Evolutionary conservation across 2,888 invertebrate genomes (phyloP).

Genomic region (Metellina segmentata): DNA sequence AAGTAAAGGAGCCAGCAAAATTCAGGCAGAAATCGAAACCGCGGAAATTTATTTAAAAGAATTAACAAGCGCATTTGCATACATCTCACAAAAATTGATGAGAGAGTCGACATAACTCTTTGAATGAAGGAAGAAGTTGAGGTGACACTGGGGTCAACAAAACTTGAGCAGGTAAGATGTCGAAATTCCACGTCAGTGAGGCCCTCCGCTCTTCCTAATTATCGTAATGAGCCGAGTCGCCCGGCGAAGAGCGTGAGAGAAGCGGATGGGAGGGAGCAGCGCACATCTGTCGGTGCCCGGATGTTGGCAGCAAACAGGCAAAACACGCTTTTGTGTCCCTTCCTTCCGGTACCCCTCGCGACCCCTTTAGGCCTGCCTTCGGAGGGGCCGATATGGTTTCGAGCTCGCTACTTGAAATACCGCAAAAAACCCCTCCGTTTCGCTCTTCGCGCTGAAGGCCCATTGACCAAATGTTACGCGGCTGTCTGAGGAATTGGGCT

Average conservation of each 20-base stretch:
- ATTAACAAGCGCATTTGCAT: too few species aligned
- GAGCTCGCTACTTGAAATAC: not conserved
- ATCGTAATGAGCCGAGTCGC: not conserved
- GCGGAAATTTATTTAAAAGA: too few species aligned
- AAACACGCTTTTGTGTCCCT: slow-evolving; percentile 50
- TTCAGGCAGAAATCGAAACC: too few species aligned
- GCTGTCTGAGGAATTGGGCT: not conserved
- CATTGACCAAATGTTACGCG: not conserved
- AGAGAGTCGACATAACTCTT: too few species aligned
- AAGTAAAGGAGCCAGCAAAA: too few species aligned
- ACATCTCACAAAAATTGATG: too few species aligned
- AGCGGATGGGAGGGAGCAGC: not conserved
- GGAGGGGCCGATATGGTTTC: not conserved
- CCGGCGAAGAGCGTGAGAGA: slow-evolving; percentile 31
- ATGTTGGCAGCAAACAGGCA: slow-evolving; percentile 52
- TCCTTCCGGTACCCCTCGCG: slow-evolving; percentile 58
- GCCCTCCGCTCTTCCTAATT: too few species aligned
- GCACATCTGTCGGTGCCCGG: slow-evolving; percentile 65
- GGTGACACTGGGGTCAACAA: too few species aligned
- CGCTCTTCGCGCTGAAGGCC: not conserved
- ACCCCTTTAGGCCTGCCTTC: slow-evolving; percentile 11
- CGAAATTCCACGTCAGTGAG: too few species aligned
- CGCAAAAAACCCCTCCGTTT: not conserved
- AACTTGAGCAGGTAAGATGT: too few species aligned
- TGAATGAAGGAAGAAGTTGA: too few species aligned